Base-by-base conservation (phyloP, 92 coral and sea anemone genomes). In the Epizoanthus rinbou region DNA sequence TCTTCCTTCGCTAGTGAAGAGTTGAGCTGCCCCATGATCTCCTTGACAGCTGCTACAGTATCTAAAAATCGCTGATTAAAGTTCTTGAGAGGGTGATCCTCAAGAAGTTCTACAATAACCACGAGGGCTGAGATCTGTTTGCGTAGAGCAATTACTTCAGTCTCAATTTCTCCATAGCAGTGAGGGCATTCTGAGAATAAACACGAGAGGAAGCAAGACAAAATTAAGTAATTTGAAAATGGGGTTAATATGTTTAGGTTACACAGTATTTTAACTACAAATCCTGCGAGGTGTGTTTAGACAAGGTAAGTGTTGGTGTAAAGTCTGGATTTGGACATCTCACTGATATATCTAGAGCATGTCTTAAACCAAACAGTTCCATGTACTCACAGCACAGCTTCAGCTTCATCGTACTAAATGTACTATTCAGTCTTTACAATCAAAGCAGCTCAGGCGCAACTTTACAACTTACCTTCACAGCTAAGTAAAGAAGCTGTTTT, bases 141-240 rank as follows among this genome's bases (percentile, higher is more conserved):
- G 45, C 98, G 94, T 21, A 95, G 76, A 57, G 45, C 39, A 76
- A 75, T 87, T 24, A 91, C 91, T 21, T 95, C 98, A 19, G 80
- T 87, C 80, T 93, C 91, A 17, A 95, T 68, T 59, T 82, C 86
- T 17, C 90, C 88, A 81, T 90, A 95, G 52, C 98, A 95, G 0
- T 90, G 82, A 8, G 98, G 86, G 66, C 98, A 95, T 72, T 91
- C 98, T 95, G 85, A 8, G 54, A 33, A 22, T 16, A 59, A 23
- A 74, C 15, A n/a, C 14, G 11, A 58, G 23, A 28, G 5, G 57
- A 28, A 67, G 50, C 13, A 35, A 5, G 45, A 9, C 10, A 31
- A 19, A 28, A 25, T 70, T 23, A 22, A 19, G 8, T 31, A 10
- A 7, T 18, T 56, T 3, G 37, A 21, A 59, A 18, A 50, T n/a